phyloP scores from a whole-genome alignment of 2,888 invertebrate genomes.

The Amphipoea lucens region DNA sequence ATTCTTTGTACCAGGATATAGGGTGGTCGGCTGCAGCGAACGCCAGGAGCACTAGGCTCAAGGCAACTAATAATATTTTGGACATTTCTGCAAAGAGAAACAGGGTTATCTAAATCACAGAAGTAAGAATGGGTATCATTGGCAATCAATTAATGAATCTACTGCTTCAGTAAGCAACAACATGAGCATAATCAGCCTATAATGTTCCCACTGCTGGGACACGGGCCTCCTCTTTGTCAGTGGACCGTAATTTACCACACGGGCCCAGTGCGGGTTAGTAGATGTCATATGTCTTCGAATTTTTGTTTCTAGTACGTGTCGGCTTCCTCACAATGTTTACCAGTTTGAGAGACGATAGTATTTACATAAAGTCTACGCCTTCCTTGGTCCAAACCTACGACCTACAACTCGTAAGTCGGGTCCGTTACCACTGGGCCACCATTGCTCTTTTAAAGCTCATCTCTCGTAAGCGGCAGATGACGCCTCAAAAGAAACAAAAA shows the following conservation, averaged over 20 bases:
- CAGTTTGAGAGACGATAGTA: neutral
- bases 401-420: neutral
- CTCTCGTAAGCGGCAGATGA: neutral
- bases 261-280: neutral
- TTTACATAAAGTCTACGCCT: neutral
- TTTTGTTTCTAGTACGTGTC: neutral
- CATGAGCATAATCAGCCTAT: neutral
- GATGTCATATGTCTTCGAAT: neutral
- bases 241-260: neutral
- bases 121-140: neutral
- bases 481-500: neutral
- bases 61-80: slow-evolving; percentile 58
- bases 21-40: slow-evolving; percentile 75
- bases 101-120: neutral
- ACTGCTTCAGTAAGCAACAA: neutral
- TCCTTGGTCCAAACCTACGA: neutral
- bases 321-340: no score
- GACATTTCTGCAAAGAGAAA: slow-evolving; percentile 76
- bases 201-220: neutral
- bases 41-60: slow-evolving; percentile 72
- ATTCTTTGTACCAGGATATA: slow-evolving; percentile 76
- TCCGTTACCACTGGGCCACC: neutral
- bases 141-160: neutral
- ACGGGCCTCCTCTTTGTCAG: neutral
- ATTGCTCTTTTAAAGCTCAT: neutral